Percentiles rank a stretch among this genome's conserved stretches.
Conservation (phyloP, 2,113 vertebrate species). For the Micronycteris hirsuta region DNA sequence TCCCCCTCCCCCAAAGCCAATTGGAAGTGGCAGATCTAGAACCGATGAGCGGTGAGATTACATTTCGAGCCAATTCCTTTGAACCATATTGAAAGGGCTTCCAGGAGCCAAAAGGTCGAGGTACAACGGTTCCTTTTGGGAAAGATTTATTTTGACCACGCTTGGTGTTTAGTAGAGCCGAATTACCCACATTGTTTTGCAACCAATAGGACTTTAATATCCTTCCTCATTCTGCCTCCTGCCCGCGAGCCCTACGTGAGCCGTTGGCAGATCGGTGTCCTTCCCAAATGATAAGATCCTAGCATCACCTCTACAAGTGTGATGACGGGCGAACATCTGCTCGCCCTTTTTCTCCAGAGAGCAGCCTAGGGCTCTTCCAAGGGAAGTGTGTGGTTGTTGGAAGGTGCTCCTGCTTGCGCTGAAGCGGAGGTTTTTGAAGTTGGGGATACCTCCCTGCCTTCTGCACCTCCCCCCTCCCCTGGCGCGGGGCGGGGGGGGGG, state of each 20-base stretch:
- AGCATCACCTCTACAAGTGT: background rate
- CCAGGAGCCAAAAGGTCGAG: slow-evolving; percentile 45
- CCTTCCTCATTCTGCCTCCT: background rate
- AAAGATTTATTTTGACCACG: slow-evolving; percentile 40
- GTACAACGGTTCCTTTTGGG: slow-evolving; percentile 26
- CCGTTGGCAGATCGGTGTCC: background rate
- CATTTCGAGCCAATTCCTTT: slow-evolving; percentile 22
- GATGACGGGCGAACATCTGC: background rate
- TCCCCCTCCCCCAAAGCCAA: background rate
- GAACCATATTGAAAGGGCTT: slow-evolving; percentile 39
- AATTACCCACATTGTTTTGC: background rate
- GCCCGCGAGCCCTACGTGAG: background rate
- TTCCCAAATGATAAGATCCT: background rate
- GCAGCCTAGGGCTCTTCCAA: background rate
- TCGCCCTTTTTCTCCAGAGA: background rate
- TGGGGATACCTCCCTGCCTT: background rate
- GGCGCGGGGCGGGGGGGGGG: too few species aligned
- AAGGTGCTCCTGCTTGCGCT: background rate
- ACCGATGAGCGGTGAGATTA: slow-evolving; percentile 38
- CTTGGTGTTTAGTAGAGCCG: background rate
- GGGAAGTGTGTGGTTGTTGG: background rate
- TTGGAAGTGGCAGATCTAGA: slow-evolving; percentile 59
- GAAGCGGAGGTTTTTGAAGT: background rate
- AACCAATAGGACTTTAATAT: slow-evolving; percentile 21
- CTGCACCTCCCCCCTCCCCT: background rate